These are phyloP conservation scores for Zosterops japonicus DNA, from an alignment of 2,113 vertebrate species.

Conservation along the genomic window DNA sequence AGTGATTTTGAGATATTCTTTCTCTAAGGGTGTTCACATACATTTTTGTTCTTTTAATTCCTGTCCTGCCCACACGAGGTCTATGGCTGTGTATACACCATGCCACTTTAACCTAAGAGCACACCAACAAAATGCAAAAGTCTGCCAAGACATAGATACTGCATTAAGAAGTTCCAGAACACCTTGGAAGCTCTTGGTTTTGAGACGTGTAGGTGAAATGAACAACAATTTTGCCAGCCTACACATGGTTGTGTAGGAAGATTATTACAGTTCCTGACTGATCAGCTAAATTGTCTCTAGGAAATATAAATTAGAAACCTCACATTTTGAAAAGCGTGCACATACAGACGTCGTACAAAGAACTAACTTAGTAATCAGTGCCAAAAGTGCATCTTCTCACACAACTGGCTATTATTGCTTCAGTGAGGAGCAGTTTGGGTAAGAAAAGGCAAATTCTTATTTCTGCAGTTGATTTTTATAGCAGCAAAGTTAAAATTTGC, in stretches of 20 bases:
- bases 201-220: conserved; percentile 17
- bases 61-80: background rate
- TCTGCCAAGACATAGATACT: background rate
- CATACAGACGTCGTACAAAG: background rate
- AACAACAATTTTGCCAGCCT: conserved; percentile 36
- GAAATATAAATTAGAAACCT: conserved; percentile 23
- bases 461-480: background rate
- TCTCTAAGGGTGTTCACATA: background rate
- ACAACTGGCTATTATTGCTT: background rate
- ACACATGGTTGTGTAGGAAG: conserved; percentile 16
- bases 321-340: background rate
- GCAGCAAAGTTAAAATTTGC: background rate
- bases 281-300: conserved; percentile 8
- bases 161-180: background rate
- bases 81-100: background rate
- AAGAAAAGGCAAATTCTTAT: background rate
- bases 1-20: background rate
- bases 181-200: conserved; percentile 17
- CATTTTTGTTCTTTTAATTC: background rate
- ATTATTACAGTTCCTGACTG: conserved; percentile 33
- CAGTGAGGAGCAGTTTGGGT: background rate
- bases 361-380: background rate
- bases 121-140: background rate
- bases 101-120: background rate
- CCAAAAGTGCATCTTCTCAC: background rate